Conservation (phyloP, 2,888 invertebrate species). For the Euplexia lucipara region DNA sequence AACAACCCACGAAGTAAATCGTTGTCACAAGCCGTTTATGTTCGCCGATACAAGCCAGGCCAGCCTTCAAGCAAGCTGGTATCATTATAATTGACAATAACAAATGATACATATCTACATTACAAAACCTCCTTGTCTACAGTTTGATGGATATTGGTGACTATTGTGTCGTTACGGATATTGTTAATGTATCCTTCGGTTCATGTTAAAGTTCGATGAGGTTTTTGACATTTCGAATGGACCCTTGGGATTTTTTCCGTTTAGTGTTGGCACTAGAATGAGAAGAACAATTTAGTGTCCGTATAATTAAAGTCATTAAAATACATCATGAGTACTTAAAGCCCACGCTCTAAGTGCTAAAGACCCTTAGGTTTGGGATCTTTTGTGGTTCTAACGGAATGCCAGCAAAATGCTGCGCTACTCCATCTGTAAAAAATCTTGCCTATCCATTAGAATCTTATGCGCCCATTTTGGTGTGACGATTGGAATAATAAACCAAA, state of each 20-base stretch:
- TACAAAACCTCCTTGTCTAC: slow-evolving; percentile 55
- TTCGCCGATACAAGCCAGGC: slow-evolving; percentile 52
- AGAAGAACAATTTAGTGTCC: not conserved
- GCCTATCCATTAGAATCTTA: too few species aligned
- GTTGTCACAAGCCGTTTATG: slow-evolving; percentile 54
- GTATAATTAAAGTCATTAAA: too few species aligned
- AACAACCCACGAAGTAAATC: slow-evolving; percentile 31
- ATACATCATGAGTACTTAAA: too few species aligned
- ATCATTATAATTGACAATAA: slow-evolving; percentile 85
- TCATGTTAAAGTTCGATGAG: not conserved
- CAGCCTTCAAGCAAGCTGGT: slow-evolving; percentile 66
- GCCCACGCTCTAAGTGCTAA: too few species aligned
- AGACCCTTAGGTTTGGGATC: too few species aligned
- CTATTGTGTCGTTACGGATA: slow-evolving; percentile 41
- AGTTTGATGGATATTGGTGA: slow-evolving; percentile 53
- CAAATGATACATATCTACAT: slow-evolving; percentile 79
- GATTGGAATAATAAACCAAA: slow-evolving; percentile 9
- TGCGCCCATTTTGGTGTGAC: too few species aligned
- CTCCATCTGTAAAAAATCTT: too few species aligned
- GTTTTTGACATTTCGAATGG: not conserved
- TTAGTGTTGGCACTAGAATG: not conserved
- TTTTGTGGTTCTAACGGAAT: too few species aligned
- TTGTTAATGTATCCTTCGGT: slow-evolving; percentile 15
- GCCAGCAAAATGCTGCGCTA: too few species aligned
- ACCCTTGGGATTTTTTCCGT: not conserved